Base-by-base conservation (phyloP, 2,113 vertebrate species). In the Percopsis transmontana region DNA sequence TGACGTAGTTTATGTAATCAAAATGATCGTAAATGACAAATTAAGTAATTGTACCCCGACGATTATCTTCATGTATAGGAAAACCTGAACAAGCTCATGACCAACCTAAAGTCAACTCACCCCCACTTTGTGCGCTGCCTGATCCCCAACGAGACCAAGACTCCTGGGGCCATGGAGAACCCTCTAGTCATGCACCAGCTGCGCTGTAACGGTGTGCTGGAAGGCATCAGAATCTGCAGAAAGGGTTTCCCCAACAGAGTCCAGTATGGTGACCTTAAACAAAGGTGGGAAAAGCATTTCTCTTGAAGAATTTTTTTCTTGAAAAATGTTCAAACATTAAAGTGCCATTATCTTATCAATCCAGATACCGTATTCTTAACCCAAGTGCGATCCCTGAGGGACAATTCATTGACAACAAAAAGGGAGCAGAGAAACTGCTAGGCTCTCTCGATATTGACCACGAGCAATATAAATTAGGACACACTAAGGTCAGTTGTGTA, bases 41-140 rank as follows among this genome's bases (percentile, higher is more conserved):
- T 3, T 20, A 12, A 58, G 20, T 44, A 38, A 40, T 33, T 33
- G 27, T 7, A 33, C 27, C 8, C 27, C 5, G 8, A 33, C 8
- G 27, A 6, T 33, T 33, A 33, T 33, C 8, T 4, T 59, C 5
- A 33, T n/a, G 19, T 41, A 82, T 73, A 96, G 95, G 95, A 98
- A 74, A 98, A 98, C 76, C 86, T 97, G 72, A 98, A 97, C 89
- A 97, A 97, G 81, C 85, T 97, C 81, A 97, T 97, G 96, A 92
- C 95, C 87, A 97, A 97, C 84, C 77, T 97, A 67, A 93, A 93
- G 74, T 93, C 94, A 2, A 98, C 96, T 52, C 96, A 96, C 48
- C 96, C 96, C 13, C 96, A 98, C 85, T 98, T 98, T 3, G 96
- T 98, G 15, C 95, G 95, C 51, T 97, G 96, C 88, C 89, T 98